Percentiles rank a stretch among this genome's conserved stretches.
phyloP scores from a whole-genome alignment of 2,113 vertebrate genomes.

The Phalacrocorax pelagicus region DNA sequence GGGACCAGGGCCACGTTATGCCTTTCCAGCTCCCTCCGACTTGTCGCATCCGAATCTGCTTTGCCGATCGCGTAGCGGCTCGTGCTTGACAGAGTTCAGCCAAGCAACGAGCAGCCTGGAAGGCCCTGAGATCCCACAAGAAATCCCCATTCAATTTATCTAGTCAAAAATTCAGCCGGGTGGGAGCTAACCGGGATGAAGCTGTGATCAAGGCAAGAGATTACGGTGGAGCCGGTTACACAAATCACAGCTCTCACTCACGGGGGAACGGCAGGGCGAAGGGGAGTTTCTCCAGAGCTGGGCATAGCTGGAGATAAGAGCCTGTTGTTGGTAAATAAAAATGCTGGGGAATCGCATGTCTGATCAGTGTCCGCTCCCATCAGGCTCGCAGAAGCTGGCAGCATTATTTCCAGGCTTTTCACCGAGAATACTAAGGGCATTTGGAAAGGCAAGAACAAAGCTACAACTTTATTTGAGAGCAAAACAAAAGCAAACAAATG shows the following conservation, averaged over 20 bases:
- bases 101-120: background rate
- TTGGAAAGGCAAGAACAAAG: constrained; percentile 41
- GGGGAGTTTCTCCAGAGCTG: background rate
- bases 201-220: constrained; percentile 34
- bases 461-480: constrained; percentile 43
- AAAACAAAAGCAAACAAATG: constrained; percentile 55
- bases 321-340: constrained; percentile 10
- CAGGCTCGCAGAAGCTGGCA: constrained; percentile 12
- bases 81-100: constrained; percentile 17
- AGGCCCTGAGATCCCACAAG: background rate
- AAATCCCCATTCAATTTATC: constrained; percentile 55
- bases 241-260: background rate
- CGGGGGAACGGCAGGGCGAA: background rate
- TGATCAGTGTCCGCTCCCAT: constrained; percentile 10
- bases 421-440: constrained; percentile 26
- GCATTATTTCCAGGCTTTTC: constrained; percentile 39
- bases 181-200: constrained; percentile 30
- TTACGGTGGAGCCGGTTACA: background rate
- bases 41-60: background rate
- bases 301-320: constrained; percentile 15
- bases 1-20: accelerated
- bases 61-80: accelerated
- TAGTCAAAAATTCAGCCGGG: constrained; percentile 25
- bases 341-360: background rate
- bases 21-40: background rate